Evolutionary conservation across 2,113 vertebrate species (phyloP), one percentile per base, ranked within the genome.

Genomic region (Orcinus orca): DNA sequence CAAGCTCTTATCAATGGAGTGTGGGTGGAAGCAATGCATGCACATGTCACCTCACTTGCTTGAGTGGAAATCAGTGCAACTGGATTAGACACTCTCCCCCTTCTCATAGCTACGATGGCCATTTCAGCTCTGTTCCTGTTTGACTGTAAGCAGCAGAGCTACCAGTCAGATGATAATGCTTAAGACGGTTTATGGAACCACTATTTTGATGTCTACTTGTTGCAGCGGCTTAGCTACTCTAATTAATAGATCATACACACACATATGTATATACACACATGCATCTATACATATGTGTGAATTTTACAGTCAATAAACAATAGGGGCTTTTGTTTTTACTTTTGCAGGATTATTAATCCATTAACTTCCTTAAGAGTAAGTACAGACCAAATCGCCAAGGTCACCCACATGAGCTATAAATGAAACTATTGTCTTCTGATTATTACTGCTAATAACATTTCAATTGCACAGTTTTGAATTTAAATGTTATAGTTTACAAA

Each of bases 371-470:
- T 65, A 53, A 71, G 13, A 84, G 0, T 50, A 89, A 92, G 11
- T 44, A 71, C 15, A 86, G 13, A 92, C 14, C 33, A 81, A 87
- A 84, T 41, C 36, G 92, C 11, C 13, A 71, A 80, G 47, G 73
- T 79, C 33, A 77, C 6, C 10, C 11, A 53, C 50, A 86, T 44
- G 15, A 93, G n/a, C 38, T 67, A 26, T 21, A 89, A 82, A n/a
- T 74, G 25, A 86, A 86, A 85, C 17, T 81, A 93, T 7, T 29
- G 3, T 77, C 83, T 95, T 96, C 85, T 79, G 62, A 79, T 47
- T 76, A 85, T 73, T 89, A 82, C 47, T 84, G 73, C 44, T 89
- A 63, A 81, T 47, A 87, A 79, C 74, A 81, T 85, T 88, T 79
- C 33, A 85, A 55, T 41, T 41, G 5, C 53, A 63, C 38, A 3